Percentiles rank a stretch among this genome's conserved stretches.
Evolutionary conservation across 1,140 invertebrate species (phyloP).

Genomic region (Semibalanus balanoides): DNA sequence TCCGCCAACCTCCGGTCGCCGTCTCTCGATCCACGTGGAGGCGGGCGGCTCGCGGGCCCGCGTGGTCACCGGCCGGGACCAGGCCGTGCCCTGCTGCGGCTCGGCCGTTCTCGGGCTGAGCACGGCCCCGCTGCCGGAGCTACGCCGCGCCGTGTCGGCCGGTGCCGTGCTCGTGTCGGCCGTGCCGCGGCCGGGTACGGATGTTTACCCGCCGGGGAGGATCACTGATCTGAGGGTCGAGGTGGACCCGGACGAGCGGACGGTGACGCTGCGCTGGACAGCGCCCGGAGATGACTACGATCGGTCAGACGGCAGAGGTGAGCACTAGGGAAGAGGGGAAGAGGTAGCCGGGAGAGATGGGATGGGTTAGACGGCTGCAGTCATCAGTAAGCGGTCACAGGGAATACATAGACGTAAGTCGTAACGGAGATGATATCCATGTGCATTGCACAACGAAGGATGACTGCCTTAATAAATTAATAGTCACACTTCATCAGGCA

Average conservation of each 20-base stretch:
- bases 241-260: constrained; percentile 21
- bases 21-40: background rate
- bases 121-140: background rate
- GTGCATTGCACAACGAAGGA: too few species aligned
- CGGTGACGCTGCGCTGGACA: constrained; percentile 25
- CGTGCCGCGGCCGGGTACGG: constrained; percentile 13
- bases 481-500: too few species aligned
- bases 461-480: too few species aligned
- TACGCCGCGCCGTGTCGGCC: background rate
- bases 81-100: background rate
- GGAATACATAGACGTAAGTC: too few species aligned
- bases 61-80: background rate
- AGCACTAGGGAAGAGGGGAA: background rate
- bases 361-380: too few species aligned
- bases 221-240: constrained; percentile 26
- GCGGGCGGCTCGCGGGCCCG: background rate
- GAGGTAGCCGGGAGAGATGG: too few species aligned
- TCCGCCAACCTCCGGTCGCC: background rate
- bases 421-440: too few species aligned
- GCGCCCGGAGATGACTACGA: constrained; percentile 28
- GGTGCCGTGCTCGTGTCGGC: constrained; percentile 17
- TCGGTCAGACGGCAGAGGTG: background rate
- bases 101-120: background rate
- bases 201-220: constrained; percentile 26
- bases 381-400: too few species aligned